phyloP scores from a whole-genome alignment of 2,888 invertebrate genomes.

The Melanophora roralis region DNA sequence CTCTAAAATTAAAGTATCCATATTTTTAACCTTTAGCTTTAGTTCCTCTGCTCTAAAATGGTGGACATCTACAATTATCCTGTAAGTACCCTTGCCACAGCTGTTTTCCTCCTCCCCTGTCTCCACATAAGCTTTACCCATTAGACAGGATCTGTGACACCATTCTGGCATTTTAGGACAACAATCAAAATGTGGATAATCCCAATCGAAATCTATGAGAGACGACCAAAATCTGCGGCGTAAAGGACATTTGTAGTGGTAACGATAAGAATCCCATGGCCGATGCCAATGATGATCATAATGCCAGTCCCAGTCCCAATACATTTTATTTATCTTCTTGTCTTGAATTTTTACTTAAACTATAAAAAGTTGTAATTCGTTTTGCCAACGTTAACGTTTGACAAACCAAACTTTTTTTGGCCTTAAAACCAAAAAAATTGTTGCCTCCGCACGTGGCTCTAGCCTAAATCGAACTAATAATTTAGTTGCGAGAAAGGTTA shows the following conservation, averaged over 20 bases:
- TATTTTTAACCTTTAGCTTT: conserved; percentile 72
- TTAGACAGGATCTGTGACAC: conserved; percentile 73
- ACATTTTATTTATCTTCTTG: conserved; percentile 24
- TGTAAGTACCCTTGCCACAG: conserved; percentile 71
- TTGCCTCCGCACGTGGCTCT: conserved; percentile 69
- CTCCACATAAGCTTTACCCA: conserved; percentile 71
- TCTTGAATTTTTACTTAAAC: conserved; percentile 14
- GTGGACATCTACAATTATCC: conserved; percentile 73
- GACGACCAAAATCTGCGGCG: conserved; percentile 63
- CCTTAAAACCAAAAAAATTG: conserved; percentile 72
- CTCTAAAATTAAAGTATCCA: conserved; percentile 71
- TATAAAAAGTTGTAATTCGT: conserved; percentile 42
- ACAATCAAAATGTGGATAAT: conserved; percentile 44
- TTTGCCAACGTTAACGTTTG: conserved; percentile 64
- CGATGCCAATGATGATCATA: conserved; percentile 67
- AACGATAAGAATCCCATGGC: conserved; percentile 66
- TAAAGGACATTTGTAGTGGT: conserved; percentile 64
- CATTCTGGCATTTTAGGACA: conserved; percentile 61
- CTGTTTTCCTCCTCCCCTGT: conserved; percentile 69
- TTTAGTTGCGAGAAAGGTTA: conserved; percentile 9
- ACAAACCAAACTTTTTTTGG: conserved; percentile 71
- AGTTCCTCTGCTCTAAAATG: conserved; percentile 73
- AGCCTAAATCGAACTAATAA: conserved; percentile 68
- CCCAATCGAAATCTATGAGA: conserved; percentile 24
- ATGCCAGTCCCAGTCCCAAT: conserved; percentile 66